Evolutionary conservation across 2,888 invertebrate genomes (phyloP), one percentile per base, ranked within the genome.

Genomic region (Penaeus monodon): DNA sequence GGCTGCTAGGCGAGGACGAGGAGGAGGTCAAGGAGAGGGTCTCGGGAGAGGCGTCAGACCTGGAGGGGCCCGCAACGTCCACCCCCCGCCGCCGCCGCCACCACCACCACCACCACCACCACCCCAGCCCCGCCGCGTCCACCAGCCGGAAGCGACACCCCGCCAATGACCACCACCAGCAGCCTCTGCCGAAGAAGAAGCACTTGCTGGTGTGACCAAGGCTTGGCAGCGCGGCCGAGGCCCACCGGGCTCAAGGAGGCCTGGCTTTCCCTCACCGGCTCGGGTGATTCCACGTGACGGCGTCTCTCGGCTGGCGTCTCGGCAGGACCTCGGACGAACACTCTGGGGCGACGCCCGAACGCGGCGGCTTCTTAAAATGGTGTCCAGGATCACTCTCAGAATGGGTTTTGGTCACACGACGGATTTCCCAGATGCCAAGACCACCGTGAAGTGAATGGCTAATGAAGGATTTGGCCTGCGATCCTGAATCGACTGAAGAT

Each of bases 141-240:
- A 57, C 79, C 17, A 64, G 80, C 63, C 82, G 83, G 83, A 87
- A 87, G 83, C 77, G 86, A 20, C 86, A 80, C 33, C 64, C 83
- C 8, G 64, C 86, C 29, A 24, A 33, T 8, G 79, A 82, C n/a
- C 82, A 81, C 64, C 70, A 68, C 74, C 86, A 86, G 66, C 81
- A 82, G 33, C 86, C 86, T 14, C 33, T 87, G 64, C 86, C 86
- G 4, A 87, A 87, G 73, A 87, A 87, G 77, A 87, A 87, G 77
- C 86, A 87, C 79, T 44, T 87, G 38, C 73, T 87, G 63, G 86
- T 87, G 86, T 87, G 86, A 87, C 86, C 74, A 79, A 65, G 79
- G 85, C 79, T 44, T 57, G 64, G 33, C 49, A 77, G 57, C 57
- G 77, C 77, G n/a, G 12, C 77, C 27, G 49, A 57, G 77, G 77